Conservation (phyloP, 2,888 invertebrate genomes). For the Lottia scabra region DNA sequence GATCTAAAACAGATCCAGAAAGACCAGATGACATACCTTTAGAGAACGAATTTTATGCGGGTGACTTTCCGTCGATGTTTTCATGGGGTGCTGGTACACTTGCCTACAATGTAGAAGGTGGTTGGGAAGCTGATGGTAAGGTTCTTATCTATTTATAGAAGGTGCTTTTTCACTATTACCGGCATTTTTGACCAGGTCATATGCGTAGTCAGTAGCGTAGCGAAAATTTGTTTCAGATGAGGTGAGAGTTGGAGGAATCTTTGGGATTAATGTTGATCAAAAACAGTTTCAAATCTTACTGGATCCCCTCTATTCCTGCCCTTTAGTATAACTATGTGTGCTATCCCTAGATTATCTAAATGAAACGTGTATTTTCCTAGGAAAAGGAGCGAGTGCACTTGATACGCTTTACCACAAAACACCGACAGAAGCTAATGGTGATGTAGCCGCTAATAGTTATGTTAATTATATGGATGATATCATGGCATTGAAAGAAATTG, state of each 20-base stretch:
- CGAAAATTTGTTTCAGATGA: too few species aligned
- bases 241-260: too few species aligned
- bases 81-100: constrained; percentile 69
- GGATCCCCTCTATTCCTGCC: too few species aligned
- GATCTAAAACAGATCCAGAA: constrained; percentile 26
- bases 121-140: constrained; percentile 74
- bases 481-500: constrained; percentile 70
- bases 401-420: constrained; percentile 75
- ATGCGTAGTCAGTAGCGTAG: too few species aligned
- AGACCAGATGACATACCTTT: neutral
- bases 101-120: constrained; percentile 76
- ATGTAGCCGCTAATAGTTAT: constrained; percentile 78
- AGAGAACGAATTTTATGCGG: constrained; percentile 28
- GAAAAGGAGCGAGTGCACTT: constrained; percentile 65
- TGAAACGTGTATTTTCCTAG: constrained; percentile 26
- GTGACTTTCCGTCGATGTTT: constrained; percentile 45
- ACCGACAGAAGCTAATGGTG: constrained; percentile 74
- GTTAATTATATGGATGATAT: constrained; percentile 76
- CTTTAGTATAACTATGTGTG: too few species aligned
- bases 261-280: too few species aligned
- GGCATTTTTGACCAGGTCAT: too few species aligned
- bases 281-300: too few species aligned
- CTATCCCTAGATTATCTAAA: too few species aligned
- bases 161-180: too few species aligned
- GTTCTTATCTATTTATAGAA: too few species aligned